These are phyloP conservation scores for Heliothis subflexa DNA, from an alignment of 1,140 invertebrate species.

Conservation along the genomic window DNA sequence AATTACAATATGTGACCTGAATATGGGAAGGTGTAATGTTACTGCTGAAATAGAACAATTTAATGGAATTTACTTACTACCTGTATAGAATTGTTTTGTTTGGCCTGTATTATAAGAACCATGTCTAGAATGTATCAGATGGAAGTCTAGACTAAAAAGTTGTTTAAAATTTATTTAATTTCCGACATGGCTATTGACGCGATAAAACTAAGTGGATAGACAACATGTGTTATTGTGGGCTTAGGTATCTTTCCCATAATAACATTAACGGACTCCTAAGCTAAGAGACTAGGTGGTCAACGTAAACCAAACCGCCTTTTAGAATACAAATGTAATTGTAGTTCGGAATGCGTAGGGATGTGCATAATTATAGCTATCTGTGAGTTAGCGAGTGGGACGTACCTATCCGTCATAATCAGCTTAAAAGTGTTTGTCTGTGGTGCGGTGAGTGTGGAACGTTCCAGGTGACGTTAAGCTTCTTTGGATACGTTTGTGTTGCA, in stretches of 20 bases:
- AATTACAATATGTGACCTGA: conserved; percentile 55
- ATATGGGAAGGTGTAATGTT: conserved; percentile 38
- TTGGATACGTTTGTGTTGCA: conserved; percentile 52
- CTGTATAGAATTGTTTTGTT: no score
- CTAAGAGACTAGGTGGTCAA: background rate
- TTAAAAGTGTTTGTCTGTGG: conserved; percentile 54
- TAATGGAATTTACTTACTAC: no score
- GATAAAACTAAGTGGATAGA: no score
- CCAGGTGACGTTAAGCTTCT: conserved; percentile 59
- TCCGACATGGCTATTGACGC: no score
- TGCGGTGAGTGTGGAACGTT: conserved; percentile 44
- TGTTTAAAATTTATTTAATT: no score
- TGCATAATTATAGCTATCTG: conserved; percentile 29
- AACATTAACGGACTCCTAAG: background rate
- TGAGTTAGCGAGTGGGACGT: conserved; percentile 34
- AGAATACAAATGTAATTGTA: conserved; percentile 25
- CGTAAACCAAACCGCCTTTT: background rate
- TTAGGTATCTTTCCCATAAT: no score
- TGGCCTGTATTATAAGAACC: no score
- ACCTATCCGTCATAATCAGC: conserved; percentile 54
- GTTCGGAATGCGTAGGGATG: background rate
- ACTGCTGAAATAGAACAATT: background rate
- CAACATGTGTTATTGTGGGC: no score
- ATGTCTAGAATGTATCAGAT: no score
- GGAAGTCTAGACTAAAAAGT: no score